Base-by-base conservation (phyloP, 2,113 vertebrate genomes). In the Conger conger region DNA sequence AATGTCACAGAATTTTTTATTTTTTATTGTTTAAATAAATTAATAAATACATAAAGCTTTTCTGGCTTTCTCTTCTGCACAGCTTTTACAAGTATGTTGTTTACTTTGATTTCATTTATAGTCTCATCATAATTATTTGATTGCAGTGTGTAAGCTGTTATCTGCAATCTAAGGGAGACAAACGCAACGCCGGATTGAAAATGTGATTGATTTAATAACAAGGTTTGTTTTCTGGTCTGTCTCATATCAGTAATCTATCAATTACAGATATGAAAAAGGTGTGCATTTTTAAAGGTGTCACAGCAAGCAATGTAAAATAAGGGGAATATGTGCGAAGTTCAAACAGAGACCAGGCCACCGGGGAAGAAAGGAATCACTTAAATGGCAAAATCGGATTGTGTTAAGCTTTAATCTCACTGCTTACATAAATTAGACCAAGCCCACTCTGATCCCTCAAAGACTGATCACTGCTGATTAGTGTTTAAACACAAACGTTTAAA, bases 401-500 rank as follows among this genome's bases (percentile, higher is more conserved):
- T 91, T 93, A 93, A 95, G 93, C 94, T 93, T 91, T 88, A 81
- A 88, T 89, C 88, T 86, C 86, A 76, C 89, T 88, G 89, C 89
- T 87, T 88, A 91, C 93, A 94, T 94, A 94, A 94, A 95, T 95
- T 93, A 93, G 90, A 88, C 83, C 80, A 50, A 90, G 89, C 88
- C 85, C 84, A 73, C 87, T 89, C 76, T 88, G 87, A 92, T 92
- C 91, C 90, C 89, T 91, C 91, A 91, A 79, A 79, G 78, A 90
- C 88, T 91, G 86, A 85, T 87, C 76, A 90, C 90, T 76, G 82
- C 92, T 92, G 92, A 94, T 94, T 93, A 93, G 91, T 92, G 92
- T 93, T 91, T 93, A 89, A 91, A 93, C 91, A 93, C 92, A 93
- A 92, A 91, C 90, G 57, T 93, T 92, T 91, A 87, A 90, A 91